phyloP scores from a whole-genome alignment of 2,113 vertebrate genomes.

The Tichodroma muraria region DNA sequence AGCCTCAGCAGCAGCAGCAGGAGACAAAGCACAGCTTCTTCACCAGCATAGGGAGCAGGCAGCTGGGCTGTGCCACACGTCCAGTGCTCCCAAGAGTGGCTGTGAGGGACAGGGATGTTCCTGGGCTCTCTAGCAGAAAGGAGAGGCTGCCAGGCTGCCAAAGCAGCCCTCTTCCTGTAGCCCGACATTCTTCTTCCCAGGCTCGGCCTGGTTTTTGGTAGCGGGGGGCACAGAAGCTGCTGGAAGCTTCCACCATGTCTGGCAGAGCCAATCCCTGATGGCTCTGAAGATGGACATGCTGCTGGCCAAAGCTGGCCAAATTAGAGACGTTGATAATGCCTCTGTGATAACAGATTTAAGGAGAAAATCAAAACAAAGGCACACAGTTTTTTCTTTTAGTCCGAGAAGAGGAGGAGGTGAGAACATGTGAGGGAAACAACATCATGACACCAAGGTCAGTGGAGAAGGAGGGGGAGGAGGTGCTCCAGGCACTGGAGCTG shows the following conservation, averaged over 20 bases:
- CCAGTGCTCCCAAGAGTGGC: not conserved
- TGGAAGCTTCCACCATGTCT: not conserved
- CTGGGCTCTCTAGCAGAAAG: not conserved
- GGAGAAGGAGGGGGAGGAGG: not conserved
- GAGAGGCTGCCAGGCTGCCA: not conserved
- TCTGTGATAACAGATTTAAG: not conserved
- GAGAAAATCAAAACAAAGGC: not conserved
- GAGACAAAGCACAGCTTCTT: not conserved
- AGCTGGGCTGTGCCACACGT: not conserved
- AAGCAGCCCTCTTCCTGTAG: not conserved
- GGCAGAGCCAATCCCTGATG: not conserved
- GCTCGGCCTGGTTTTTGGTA: not conserved
- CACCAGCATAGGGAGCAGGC: rapidly evolving
- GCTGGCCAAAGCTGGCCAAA: not conserved
- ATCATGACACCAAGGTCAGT: not conserved
- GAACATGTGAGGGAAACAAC: not conserved
- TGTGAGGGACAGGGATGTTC: not conserved
- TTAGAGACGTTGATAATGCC: not conserved
- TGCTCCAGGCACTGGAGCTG: not conserved
- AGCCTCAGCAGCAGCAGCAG: not conserved
- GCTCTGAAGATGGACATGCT: not conserved
- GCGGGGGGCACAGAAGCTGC: not conserved
- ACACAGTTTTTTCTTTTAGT: not conserved
- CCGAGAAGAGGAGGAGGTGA: not conserved
- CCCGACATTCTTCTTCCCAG: not conserved